phyloP scores from a whole-genome alignment of 2,888 invertebrate species.

The Acleris cristana region DNA sequence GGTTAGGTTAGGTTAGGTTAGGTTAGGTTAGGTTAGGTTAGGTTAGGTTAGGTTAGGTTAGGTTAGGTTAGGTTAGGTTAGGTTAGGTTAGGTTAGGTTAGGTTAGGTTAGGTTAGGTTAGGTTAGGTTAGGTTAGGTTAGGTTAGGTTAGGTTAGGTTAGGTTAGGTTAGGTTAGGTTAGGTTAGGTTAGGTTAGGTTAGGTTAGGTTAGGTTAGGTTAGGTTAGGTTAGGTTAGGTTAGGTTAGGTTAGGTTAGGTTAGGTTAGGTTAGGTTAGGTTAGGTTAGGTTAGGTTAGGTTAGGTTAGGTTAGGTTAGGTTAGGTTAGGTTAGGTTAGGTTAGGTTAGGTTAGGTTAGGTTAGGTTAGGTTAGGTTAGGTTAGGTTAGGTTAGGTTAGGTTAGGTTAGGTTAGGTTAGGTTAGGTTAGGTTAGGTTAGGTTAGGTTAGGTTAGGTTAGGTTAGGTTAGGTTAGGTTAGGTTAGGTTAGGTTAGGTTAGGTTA shows the following conservation, averaged over 20 bases:
- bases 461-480: no score
- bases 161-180: conserved; percentile 32
- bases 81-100: conserved; percentile 38
- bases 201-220: conserved; percentile 30
- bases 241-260: conserved; percentile 2
- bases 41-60: conserved; percentile 37
- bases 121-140: conserved; percentile 42
- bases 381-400: no score
- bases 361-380: no score
- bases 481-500: no score
- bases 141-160: conserved; percentile 40
- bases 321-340: no score
- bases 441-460: no score
- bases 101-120: conserved; percentile 42
- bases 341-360: no score
- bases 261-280: no score
- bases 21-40: conserved; percentile 38
- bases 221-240: conserved; percentile 3
- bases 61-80: conserved; percentile 37
- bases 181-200: conserved; percentile 34
- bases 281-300: no score
- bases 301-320: no score
- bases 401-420: no score
- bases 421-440: no score
- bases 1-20: conserved; percentile 40